phyloP scores from a whole-genome alignment of 2,797 vertebrate species.

The Gallinago solitaria region DNA sequence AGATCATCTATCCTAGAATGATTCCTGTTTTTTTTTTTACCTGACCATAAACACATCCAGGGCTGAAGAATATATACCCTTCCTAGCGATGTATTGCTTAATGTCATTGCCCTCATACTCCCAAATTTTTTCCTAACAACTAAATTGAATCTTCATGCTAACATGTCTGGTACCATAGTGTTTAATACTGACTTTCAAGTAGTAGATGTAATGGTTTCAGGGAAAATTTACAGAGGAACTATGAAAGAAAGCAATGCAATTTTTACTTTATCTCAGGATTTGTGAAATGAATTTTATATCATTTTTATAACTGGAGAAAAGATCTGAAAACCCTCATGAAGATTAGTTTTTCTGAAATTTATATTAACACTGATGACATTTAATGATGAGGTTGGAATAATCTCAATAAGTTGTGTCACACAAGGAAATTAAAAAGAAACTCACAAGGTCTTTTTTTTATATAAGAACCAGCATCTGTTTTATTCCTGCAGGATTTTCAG shows the following conservation, averaged over 20 bases:
- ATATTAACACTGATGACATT: background rate
- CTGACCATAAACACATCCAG: background rate
- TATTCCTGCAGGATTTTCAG: slow-evolving; percentile 51
- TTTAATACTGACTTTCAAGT: background rate
- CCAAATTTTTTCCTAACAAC: background rate
- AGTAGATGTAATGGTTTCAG: background rate
- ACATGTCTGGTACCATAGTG: background rate
- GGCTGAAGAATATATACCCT: background rate
- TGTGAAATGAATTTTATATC: background rate
- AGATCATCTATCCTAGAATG: background rate
- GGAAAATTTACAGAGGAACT: background rate
- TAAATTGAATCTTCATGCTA: background rate
- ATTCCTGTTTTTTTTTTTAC: background rate
- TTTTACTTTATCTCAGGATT: background rate
- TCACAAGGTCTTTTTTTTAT: background rate
- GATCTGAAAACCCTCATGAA: background rate
- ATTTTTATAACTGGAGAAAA: background rate
- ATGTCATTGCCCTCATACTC: background rate
- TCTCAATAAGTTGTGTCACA: background rate
- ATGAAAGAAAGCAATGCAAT: background rate
- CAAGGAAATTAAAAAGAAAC: background rate
- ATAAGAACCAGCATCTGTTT: background rate
- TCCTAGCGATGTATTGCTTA: background rate
- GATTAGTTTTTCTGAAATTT: background rate
- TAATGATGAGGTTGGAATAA: background rate